Evolutionary conservation across 2,888 invertebrate species (phyloP).

Genomic region (Seladonia tumulorum): DNA sequence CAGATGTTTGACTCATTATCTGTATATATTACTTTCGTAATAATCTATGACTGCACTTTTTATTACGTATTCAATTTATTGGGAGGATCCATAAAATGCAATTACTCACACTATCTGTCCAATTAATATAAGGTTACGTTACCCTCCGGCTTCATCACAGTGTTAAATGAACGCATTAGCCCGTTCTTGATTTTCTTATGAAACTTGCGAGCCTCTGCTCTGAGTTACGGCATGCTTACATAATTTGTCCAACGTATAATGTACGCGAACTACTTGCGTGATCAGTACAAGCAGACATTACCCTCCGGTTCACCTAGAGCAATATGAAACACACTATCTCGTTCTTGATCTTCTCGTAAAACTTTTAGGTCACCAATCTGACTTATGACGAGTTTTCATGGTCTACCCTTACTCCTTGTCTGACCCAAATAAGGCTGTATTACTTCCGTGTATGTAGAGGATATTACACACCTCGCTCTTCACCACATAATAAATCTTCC

Average conservation of each 20-base stretch:
- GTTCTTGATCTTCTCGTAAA: background rate
- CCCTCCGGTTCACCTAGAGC: too few species aligned
- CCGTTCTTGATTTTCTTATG: background rate
- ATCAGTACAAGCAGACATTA: background rate
- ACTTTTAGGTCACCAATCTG: constrained; percentile 2
- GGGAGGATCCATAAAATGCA: too few species aligned
- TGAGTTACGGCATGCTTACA: background rate
- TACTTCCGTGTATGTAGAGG: background rate
- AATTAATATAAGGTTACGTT: background rate
- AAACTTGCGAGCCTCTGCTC: background rate
- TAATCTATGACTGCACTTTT: too few species aligned
- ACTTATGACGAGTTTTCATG: background rate
- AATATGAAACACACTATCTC: background rate
- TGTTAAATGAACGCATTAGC: background rate
- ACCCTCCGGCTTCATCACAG: background rate
- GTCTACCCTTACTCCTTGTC: background rate
- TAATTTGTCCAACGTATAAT: background rate
- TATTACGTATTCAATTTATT: too few species aligned
- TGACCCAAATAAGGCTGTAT: background rate
- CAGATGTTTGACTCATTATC: too few species aligned
- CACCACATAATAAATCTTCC: background rate
- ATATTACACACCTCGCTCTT: background rate
- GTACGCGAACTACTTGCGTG: background rate
- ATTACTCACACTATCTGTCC: background rate
- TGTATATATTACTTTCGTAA: too few species aligned